Percentiles rank a stretch among this genome's conserved stretches.
Evolutionary conservation across 2,113 vertebrate species (phyloP).

Genomic region (Pelmatolapia mariae): DNA sequence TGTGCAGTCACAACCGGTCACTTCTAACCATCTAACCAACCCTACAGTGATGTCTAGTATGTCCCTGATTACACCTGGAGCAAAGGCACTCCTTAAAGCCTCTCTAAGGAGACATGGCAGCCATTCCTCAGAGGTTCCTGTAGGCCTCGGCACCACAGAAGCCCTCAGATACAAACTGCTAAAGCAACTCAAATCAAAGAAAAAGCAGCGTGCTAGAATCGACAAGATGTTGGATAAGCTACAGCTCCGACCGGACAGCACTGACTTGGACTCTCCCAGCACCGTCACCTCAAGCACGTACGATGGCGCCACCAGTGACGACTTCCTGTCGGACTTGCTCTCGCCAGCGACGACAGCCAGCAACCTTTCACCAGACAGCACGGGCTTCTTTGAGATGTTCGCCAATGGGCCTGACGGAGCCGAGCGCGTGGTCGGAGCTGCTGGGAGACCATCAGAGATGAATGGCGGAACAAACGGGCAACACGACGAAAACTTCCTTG

Average conservation of each 20-base stretch:
- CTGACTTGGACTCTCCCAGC: conserved; percentile 51
- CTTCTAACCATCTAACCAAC: neutral
- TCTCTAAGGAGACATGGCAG: neutral
- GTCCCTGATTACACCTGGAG: neutral
- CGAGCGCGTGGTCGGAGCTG: fast-evolving
- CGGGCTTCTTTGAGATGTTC: conserved; percentile 75
- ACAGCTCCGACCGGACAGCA: conserved; percentile 68
- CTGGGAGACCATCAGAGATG: fast-evolving
- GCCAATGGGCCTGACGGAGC: conserved; percentile 38
- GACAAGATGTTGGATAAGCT: conserved; percentile 64
- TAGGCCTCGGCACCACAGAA: conserved; percentile 65
- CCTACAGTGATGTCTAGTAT: neutral
- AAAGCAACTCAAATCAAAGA: conserved; percentile 89
- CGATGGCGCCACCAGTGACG: conserved; percentile 56
- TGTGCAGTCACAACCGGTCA: neutral
- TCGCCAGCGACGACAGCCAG: conserved; percentile 72
- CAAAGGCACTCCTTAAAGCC: neutral
- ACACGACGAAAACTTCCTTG: conserved; percentile 73
- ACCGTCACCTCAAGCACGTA: conserved; percentile 56
- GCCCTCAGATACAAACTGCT: conserved; percentile 83
- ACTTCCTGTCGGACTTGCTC: conserved; percentile 81
- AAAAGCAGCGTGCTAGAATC: conserved; percentile 83
- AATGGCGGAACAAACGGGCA: conserved; percentile 13
- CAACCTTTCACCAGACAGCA: conserved; percentile 73
- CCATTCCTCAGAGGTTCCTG: neutral